Conservation (phyloP, 2,888 invertebrate genomes). For the Vesta saturnalis region DNA sequence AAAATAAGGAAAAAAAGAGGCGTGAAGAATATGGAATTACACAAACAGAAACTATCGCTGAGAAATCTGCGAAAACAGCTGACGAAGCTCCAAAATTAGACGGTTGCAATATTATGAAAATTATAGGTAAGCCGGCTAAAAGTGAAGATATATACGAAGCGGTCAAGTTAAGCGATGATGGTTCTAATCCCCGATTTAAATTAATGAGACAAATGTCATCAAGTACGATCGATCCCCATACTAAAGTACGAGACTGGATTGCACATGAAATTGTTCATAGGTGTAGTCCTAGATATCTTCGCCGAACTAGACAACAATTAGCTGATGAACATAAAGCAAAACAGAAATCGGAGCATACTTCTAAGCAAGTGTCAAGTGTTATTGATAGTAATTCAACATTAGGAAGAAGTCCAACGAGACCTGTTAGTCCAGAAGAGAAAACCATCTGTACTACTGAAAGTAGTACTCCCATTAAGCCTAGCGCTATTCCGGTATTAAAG, state of each 20-base stretch:
- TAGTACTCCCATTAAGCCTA: slow-evolving; percentile 15
- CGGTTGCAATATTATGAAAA: slow-evolving; percentile 69
- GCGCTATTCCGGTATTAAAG: slow-evolving; percentile 38
- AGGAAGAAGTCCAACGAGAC: slow-evolving; percentile 58
- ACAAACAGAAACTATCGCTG: slow-evolving; percentile 47
- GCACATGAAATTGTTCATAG: slow-evolving; percentile 80
- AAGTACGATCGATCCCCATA: slow-evolving; percentile 86
- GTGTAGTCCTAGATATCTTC: slow-evolving; percentile 73
- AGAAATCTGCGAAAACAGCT: slow-evolving; percentile 58
- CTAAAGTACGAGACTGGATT: slow-evolving; percentile 89
- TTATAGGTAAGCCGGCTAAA: slow-evolving; percentile 64
- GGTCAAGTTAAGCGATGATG: slow-evolving; percentile 64
- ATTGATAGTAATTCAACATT: slow-evolving; percentile 52
- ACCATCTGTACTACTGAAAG: slow-evolving; percentile 31
- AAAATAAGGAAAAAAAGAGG: slow-evolving; percentile 65
- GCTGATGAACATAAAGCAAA: slow-evolving; percentile 40
- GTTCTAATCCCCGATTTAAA: slow-evolving; percentile 68
- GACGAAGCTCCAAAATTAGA: slow-evolving; percentile 63
- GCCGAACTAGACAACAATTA: slow-evolving; percentile 62
- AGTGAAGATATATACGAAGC: slow-evolving; percentile 66
- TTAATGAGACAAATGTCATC: slow-evolving; percentile 77
- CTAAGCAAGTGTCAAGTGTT: slow-evolving; percentile 19
- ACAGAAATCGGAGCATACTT: neutral
- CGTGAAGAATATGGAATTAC: slow-evolving; percentile 63
- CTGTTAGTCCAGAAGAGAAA: slow-evolving; percentile 54